Percentiles rank a stretch among this genome's conserved stretches.
These are phyloP conservation scores for human DNA, from an alignment of 2,113 vertebrate species.

Conservation along the genomic window GRCh38 chr1:67714001-67714500, in stretches of 20 bases:
- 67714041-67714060: background rate
- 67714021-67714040: background rate
- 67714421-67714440: conserved; percentile 46
- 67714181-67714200: background rate
- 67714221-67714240: background rate
- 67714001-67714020: background rate
- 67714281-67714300: background rate
- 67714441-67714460: conserved; percentile 23
- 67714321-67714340: background rate
- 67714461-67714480: conserved; percentile 1
- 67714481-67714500: conserved; percentile 16
- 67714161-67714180: background rate
- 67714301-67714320: background rate
- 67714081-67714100: background rate
- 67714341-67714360: background rate
- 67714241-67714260: background rate
- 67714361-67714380: background rate
- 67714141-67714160: background rate
- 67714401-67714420: background rate
- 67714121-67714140: background rate
- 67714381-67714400: background rate
- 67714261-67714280: accelerated
- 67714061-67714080: background rate
- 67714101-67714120: background rate
- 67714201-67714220: background rate